These are phyloP conservation scores for Thunnus thynnus DNA, from an alignment of 2,113 vertebrate genomes.

Conservation along the genomic window DNA sequence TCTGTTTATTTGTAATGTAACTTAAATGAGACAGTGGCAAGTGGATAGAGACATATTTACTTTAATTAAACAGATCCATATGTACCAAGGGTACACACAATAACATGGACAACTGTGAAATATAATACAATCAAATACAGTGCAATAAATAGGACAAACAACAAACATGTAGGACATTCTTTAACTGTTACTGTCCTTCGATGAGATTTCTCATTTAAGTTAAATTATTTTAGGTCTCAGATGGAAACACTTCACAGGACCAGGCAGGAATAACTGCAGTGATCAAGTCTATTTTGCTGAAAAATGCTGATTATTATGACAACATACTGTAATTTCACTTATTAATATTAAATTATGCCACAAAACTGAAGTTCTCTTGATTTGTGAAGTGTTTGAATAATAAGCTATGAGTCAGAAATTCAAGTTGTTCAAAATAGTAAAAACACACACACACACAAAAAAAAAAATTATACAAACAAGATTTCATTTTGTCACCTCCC, in stretches of 20 bases:
- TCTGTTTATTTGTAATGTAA: constrained; percentile 53
- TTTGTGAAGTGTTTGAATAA: constrained; percentile 38
- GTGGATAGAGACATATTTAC: background rate
- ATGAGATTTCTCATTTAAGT: too few species aligned
- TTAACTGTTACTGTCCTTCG: too few species aligned
- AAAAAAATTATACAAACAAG: background rate
- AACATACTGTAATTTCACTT: background rate
- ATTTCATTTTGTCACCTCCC: background rate
- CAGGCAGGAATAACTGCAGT: background rate
- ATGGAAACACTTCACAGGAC: background rate
- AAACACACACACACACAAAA: background rate
- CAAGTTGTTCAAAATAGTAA: background rate
- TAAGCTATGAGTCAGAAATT: background rate
- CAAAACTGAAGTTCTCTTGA: constrained; percentile 7
- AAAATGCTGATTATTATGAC: constrained; percentile 2
- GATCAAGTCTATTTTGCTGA: background rate
- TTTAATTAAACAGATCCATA: background rate
- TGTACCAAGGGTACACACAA: background rate
- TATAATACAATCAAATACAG: background rate
- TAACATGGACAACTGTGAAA: background rate
- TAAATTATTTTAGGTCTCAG: too few species aligned
- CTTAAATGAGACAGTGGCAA: constrained; percentile 55
- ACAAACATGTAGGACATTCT: too few species aligned
- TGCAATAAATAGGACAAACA: background rate
- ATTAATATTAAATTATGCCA: constrained; percentile 27